Evolutionary conservation across 2,113 vertebrate genomes (phyloP).

Genomic region (Drymodes brunneopygia): DNA sequence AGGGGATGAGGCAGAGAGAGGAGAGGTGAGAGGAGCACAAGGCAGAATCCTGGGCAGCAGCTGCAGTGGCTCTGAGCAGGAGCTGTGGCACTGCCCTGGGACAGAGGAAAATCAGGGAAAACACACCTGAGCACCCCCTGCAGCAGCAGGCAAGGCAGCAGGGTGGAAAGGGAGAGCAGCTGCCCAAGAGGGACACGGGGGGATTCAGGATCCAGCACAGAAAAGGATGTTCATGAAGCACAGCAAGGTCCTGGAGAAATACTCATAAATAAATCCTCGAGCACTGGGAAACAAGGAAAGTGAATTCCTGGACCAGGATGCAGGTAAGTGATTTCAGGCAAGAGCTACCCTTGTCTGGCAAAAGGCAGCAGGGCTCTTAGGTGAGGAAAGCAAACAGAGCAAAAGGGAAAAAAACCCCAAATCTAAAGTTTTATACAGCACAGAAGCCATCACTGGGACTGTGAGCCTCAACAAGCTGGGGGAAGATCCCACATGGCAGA

Average conservation of each 20-base stretch:
- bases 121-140: background rate
- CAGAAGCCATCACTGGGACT: background rate
- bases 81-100: background rate
- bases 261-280: background rate
- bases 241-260: background rate
- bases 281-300: background rate
- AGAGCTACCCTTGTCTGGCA: background rate
- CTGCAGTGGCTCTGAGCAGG: background rate
- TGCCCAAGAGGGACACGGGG: background rate
- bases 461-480: background rate
- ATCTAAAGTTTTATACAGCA: background rate
- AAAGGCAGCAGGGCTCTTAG: background rate
- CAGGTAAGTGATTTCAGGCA: background rate
- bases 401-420: background rate
- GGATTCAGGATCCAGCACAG: background rate
- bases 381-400: background rate
- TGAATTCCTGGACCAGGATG: background rate
- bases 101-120: background rate
- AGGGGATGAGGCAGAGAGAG: background rate
- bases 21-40: background rate
- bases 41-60: background rate
- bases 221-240: background rate
- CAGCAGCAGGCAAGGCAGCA: fast-evolving
- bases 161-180: background rate
- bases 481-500: background rate